Base-by-base conservation (phyloP, 2,888 invertebrate species). In the Ommatoiulus sabulosus region DNA sequence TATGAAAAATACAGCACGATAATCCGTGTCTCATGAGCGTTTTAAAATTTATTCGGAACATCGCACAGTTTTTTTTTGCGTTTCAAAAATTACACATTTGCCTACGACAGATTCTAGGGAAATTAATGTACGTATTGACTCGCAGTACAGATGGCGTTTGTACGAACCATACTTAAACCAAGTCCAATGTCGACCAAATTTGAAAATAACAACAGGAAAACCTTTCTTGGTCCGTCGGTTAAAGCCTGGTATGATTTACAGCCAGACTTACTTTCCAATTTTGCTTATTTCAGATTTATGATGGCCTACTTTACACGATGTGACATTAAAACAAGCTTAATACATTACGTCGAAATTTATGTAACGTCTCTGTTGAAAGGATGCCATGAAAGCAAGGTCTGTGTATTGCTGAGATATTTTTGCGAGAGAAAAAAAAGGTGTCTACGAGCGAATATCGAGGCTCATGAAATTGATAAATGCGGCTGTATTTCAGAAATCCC, bases 261-360 rank as follows among this genome's bases (percentile, higher is more conserved):
- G 24, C 72, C 24, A 72, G 72, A 72, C 72, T 72, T 72, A 72
- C 72, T 72, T 24, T 72, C 72, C 72, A 72, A 72, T 72, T 72
- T 72, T 72, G 24, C n/a, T 72, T 24, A 72, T 24, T 72, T 72
- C 72, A 72, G 72, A 72, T 72, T 72, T 72, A 72, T 72, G 20
- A 72, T 0, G 24, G 24, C 10, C 72, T 72, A 72, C 72, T 72
- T 72, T 24, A 72, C 72, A 24, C 24, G 20, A 8, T 24, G 24
- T 24, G 72, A 72, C 72, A 72, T 72, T 72, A 72, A 72, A 72
- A 72, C 72, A 8, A 72, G 72, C 72, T 72, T 72, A 72, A 72
- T 20, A 72, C 72, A 72, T 72, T 72, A 72, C 20, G 17, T 24
- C 10, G 72, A 72, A 72, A 72, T 24, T 72, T 72, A 72, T 72